These are phyloP conservation scores for Poecile montanus DNA, from an alignment of 2,797 vertebrate species.

Conservation along the genomic window DNA sequence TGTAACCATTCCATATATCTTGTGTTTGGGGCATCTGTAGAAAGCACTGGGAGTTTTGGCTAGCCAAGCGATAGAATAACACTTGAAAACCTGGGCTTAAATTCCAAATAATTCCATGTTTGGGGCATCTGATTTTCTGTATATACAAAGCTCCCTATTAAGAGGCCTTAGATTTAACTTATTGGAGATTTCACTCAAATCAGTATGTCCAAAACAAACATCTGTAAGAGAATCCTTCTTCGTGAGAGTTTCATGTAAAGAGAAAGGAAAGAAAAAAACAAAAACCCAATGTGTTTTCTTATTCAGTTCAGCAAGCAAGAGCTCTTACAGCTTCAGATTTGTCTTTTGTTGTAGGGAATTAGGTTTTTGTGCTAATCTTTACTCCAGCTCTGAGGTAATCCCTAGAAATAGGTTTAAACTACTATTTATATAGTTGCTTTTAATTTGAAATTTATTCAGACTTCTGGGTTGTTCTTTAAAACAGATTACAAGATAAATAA, in stretches of 20 bases:
- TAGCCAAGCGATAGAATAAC: not conserved
- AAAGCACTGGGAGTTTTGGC: not conserved
- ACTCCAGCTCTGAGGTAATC: not conserved
- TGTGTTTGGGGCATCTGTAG: not conserved
- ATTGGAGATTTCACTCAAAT: not conserved
- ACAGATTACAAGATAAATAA: not conserved
- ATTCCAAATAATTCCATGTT: not conserved
- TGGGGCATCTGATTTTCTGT: not conserved
- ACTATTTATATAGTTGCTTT: not conserved
- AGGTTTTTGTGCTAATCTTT: conserved; percentile 30
- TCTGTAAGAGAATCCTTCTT: not conserved
- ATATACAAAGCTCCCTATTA: not conserved
- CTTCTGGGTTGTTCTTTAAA: not conserved
- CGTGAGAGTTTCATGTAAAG: not conserved
- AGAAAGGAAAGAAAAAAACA: not conserved
- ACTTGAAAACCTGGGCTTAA: not conserved
- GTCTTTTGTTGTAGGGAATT: not conserved
- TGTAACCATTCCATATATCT: not conserved
- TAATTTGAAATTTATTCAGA: not conserved
- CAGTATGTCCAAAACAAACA: not conserved
- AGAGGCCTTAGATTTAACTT: not conserved
- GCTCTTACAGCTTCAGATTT: not conserved
- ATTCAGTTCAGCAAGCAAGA: not conserved
- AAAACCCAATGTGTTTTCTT: not conserved
- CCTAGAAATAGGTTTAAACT: conserved; percentile 5